These are phyloP conservation scores for Polyergus mexicanus DNA, from an alignment of 1,140 invertebrate species.

Conservation along the genomic window DNA sequence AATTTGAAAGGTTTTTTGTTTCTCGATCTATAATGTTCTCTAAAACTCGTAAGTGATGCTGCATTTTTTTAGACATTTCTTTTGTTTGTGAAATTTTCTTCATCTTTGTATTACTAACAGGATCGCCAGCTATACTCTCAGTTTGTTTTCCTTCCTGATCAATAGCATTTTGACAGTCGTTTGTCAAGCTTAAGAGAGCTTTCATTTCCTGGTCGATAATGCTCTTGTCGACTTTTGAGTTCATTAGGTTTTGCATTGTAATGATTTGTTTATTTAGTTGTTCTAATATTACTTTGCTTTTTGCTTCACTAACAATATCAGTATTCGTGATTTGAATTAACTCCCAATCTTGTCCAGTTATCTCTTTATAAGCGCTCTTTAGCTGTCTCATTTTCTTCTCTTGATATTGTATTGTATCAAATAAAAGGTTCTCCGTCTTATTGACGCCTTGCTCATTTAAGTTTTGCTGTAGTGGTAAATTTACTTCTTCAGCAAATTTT, in stretches of 20 bases:
- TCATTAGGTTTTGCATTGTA: constrained; percentile 77
- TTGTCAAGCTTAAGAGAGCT: constrained; percentile 91
- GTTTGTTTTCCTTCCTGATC: constrained; percentile 86
- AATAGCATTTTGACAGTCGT: constrained; percentile 92
- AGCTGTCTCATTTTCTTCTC: constrained; percentile 78
- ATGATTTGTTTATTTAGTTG: constrained; percentile 72
- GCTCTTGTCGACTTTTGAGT: constrained; percentile 81
- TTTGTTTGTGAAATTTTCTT: neutral
- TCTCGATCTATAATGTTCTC: constrained; percentile 70
- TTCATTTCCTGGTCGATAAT: constrained; percentile 74
- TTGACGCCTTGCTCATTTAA: too few relatives aligned
- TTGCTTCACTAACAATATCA: too few relatives aligned
- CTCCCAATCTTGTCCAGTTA: constrained; percentile 88
- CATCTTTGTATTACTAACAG: too few relatives aligned
- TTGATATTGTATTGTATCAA: too few relatives aligned
- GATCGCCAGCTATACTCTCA: too few relatives aligned
- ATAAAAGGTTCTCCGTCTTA: too few relatives aligned
- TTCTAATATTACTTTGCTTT: constrained; percentile 31
- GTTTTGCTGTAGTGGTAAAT: too few relatives aligned
- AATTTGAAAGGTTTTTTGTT: constrained; percentile 87
- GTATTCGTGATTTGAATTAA: neutral
- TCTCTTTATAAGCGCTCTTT: constrained; percentile 91
- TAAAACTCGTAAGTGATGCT: constrained; percentile 49
- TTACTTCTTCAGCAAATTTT: too few relatives aligned
- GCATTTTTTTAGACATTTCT: constrained; percentile 61